Evolutionary conservation across 1,140 invertebrate species (phyloP), one percentile per base, ranked within the genome.

Genomic region (Daktulosphaira vitifoliae): DNA sequence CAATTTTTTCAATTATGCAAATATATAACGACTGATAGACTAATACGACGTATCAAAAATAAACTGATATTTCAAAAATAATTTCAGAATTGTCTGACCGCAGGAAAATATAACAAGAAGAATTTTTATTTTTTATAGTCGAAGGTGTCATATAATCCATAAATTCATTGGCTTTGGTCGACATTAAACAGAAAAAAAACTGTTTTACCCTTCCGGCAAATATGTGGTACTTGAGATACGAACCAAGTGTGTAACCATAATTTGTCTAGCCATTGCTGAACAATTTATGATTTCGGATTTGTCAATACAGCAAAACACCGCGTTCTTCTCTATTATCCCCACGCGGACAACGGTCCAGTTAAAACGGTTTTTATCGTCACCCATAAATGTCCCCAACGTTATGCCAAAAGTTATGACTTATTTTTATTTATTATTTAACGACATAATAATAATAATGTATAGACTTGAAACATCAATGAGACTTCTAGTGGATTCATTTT

Each of bases 321-420:
- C 38, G 25, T 39, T 22, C 23, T 39, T 25, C 22, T 46, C 25
- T 8, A 11, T 33, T 11, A 33, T 11, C 23, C 23, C 39, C 1
- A 22, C 18, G 13, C 11, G 7, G 16, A 23, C 16, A 22, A 20
- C 20, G 13, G 56, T 62, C 42, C 42, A 48, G 56, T 62, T 62
- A 62, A 42, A 22, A 46, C 42, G 16, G 25, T 62, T 62, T 62
- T 62, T 62, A 62, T 62, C 42, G 56, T 33, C 26, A 39, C 15
- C 42, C 42, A 62, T 48, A 48, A 62, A 62, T 25, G 56, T 33
- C 20, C n/a, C 39, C 53, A 25, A 39, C 38, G 53, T 16, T 20
- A 23, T 62, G 56, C 56, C 56, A 48, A 62, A 48, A 62, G 39
- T 62, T 62, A 62, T 62, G 56, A 62, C 56, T 62, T 62, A 48